phyloP scores from a whole-genome alignment of 1,140 invertebrate species.

The Zaprionus kolodkinae region DNA sequence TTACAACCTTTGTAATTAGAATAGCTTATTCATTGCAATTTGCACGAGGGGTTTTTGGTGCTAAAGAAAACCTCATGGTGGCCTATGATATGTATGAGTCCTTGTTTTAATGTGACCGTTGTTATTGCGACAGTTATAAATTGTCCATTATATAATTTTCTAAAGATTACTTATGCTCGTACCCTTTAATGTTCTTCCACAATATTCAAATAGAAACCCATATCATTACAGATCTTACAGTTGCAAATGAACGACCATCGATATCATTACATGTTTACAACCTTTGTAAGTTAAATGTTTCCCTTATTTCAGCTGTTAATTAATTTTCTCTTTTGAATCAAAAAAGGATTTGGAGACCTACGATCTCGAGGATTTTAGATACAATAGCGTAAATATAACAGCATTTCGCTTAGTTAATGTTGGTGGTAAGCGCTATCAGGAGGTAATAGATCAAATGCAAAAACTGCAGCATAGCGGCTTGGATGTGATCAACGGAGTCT shows the following conservation, averaged over 20 bases:
- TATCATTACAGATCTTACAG: constrained; percentile 68
- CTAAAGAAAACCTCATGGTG: no score
- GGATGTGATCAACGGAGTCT: constrained; percentile 62
- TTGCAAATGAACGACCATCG: constrained; percentile 97
- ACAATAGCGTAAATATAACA: constrained; percentile 97
- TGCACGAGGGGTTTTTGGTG: no score
- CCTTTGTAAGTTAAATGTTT: constrained; percentile 86
- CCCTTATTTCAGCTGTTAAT: not conserved
- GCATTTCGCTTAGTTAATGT: constrained; percentile 94
- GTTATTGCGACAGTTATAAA: not conserved
- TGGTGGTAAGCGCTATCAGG: constrained; percentile 90
- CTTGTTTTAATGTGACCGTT: not conserved
- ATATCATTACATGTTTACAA: constrained; percentile 97
- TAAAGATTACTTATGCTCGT: not conserved
- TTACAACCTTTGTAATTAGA: constrained; percentile 87
- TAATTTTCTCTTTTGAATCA: not conserved
- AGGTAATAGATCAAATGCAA: constrained; percentile 93
- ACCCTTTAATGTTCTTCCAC: not conserved
- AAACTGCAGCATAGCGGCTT: constrained; percentile 88
- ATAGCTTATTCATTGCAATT: no score
- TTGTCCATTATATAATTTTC: not conserved
- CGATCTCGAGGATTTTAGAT: constrained; percentile 96
- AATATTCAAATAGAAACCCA: not conserved
- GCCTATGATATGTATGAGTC: not conserved
- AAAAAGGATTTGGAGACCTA: constrained; percentile 93